A percentile compares a stretch with the other conserved stretches of the same genome.
phyloP scores from a whole-genome alignment of 1,140 invertebrate genomes.

The Apocrypta bakeri region DNA sequence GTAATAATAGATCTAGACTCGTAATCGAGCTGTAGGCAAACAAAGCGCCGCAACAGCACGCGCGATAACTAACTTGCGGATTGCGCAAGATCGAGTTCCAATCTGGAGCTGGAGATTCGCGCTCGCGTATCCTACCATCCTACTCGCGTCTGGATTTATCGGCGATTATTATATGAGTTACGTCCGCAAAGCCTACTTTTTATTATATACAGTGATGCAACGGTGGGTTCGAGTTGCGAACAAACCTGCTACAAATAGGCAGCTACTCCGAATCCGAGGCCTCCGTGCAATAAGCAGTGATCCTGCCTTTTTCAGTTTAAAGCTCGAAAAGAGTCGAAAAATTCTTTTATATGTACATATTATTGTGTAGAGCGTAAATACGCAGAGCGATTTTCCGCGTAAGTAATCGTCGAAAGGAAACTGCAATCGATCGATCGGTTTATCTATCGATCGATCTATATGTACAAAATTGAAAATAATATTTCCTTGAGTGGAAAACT shows the following conservation, averaged over 20 bases:
- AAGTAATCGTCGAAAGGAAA: not conserved
- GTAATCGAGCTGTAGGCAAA: not conserved
- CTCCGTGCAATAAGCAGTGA: not conserved
- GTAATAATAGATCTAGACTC: not conserved
- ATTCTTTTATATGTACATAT: no score
- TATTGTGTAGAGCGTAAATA: no score
- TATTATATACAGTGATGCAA: constrained; percentile 33
- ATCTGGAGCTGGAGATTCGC: not conserved
- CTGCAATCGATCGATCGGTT: not conserved
- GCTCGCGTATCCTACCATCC: no score
- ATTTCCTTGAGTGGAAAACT: not conserved
- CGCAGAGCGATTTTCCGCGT: no score
- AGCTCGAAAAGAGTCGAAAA: no score
- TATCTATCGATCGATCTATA: no score
- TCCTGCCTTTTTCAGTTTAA: no score
- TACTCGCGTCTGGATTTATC: constrained; percentile 22
- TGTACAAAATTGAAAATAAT: not conserved
- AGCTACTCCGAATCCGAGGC: not conserved
- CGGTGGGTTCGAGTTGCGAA: constrained; percentile 43
- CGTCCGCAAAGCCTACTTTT: constrained; percentile 15
- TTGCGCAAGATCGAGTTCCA: not conserved
- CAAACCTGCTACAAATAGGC: not conserved
- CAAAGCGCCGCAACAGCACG: not conserved
- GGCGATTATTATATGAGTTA: constrained; percentile 23
- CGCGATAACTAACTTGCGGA: not conserved